A percentile compares a stretch with the other conserved stretches of the same genome.
Conservation (phyloP, 2,113 vertebrate species). For the Carollia perspicillata region DNA sequence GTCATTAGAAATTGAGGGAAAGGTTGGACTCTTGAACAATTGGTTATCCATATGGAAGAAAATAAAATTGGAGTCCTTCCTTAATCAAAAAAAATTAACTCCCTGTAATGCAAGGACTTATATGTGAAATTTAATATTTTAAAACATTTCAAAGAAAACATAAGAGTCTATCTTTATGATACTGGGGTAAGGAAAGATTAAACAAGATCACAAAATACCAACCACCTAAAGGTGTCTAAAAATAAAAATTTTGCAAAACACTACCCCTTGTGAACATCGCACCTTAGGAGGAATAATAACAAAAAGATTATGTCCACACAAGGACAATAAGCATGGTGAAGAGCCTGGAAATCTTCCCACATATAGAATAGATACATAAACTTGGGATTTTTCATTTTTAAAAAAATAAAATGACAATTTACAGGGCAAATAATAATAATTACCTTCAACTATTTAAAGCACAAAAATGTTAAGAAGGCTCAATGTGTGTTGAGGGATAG, state of each 20-base stretch:
- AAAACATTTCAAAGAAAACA: neutral
- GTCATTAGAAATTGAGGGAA: neutral
- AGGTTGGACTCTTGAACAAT: neutral
- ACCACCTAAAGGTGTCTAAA: neutral
- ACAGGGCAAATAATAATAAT: neutral
- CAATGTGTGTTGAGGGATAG: neutral
- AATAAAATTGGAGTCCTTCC: neutral
- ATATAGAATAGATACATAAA: neutral
- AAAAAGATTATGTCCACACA: neutral
- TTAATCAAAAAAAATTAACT: neutral
- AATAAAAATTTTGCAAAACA: neutral
- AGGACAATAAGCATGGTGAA: neutral
- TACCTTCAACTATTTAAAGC: constrained; percentile 3
- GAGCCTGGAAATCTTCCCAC: neutral
- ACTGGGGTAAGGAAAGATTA: neutral
- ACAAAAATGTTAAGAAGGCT: neutral
- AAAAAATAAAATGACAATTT: neutral
- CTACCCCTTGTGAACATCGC: neutral
- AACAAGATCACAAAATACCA: constrained; percentile 24
- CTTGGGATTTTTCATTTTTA: neutral
- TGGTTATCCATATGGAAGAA: neutral
- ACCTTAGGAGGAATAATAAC: neutral
- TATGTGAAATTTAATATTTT: neutral
- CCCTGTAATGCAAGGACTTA: neutral
- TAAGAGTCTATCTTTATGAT: neutral